These are phyloP conservation scores for Bellardia pandia DNA, from an alignment of 2,888 invertebrate genomes.

Conservation along the genomic window DNA sequence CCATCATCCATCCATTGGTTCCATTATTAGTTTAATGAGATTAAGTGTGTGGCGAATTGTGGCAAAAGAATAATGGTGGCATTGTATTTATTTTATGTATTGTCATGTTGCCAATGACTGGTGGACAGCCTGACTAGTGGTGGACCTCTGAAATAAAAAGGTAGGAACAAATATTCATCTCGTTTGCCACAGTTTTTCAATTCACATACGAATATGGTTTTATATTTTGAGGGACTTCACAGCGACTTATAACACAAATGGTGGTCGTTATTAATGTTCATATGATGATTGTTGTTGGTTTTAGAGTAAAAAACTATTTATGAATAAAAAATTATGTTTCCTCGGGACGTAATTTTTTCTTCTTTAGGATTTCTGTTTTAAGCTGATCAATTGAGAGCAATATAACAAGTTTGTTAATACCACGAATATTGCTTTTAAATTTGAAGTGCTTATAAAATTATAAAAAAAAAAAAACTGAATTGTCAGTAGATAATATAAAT, in stretches of 20 bases:
- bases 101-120: slow-evolving; percentile 58
- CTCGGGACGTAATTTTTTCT: slow-evolving; percentile 37
- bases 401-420: slow-evolving; percentile 46
- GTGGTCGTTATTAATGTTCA: slow-evolving; percentile 66
- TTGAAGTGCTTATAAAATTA: background rate
- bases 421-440: slow-evolving; percentile 36
- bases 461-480: slow-evolving; percentile 9
- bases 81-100: slow-evolving; percentile 60
- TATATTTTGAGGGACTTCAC: slow-evolving; percentile 9
- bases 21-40: slow-evolving; percentile 77
- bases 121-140: slow-evolving; percentile 24
- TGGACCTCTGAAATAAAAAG: slow-evolving; percentile 24
- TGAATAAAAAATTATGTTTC: slow-evolving; percentile 54
- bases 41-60: slow-evolving; percentile 77
- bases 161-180: slow-evolving; percentile 19
- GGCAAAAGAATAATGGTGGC: slow-evolving; percentile 70
- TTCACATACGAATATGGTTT: background rate
- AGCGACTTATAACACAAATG: slow-evolving; percentile 64
- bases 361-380: slow-evolving; percentile 27
- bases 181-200: slow-evolving; percentile 24
- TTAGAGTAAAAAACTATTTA: slow-evolving; percentile 53
- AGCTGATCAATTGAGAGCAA: slow-evolving; percentile 64
- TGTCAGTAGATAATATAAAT: slow-evolving; percentile 58
- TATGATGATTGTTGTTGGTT: slow-evolving; percentile 59
- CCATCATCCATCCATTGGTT: slow-evolving; percentile 54